Evolutionary conservation across 2,113 vertebrate genomes (phyloP).

Genomic region (Phalacrocorax brasilianus): DNA sequence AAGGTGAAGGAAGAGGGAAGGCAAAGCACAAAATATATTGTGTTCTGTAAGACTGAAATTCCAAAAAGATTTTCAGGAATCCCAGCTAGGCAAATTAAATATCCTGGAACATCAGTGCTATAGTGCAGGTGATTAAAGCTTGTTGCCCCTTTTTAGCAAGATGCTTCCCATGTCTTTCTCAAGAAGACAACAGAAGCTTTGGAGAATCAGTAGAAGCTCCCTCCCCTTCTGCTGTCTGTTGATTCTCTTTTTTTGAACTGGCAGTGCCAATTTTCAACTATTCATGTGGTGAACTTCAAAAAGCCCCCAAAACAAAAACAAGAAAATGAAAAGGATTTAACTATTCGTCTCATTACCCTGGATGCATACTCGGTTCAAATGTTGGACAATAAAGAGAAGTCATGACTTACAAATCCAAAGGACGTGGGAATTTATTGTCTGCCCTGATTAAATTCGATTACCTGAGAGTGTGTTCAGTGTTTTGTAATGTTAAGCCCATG

Average conservation of each 20-base stretch:
- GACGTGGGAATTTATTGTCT: neutral
- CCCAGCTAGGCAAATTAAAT: neutral
- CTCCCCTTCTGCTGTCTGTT: neutral
- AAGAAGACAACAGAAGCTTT: neutral
- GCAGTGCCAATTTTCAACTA: slow-evolving; percentile 36
- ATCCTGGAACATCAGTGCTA: neutral
- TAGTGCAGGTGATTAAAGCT: neutral
- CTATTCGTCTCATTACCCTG: neutral
- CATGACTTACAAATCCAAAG: neutral
- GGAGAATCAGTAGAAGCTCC: neutral
- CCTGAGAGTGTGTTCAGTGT: neutral
- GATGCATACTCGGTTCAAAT: neutral
- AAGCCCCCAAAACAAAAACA: neutral
- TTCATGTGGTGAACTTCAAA: slow-evolving; percentile 27
- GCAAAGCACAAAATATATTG: neutral
- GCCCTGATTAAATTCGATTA: neutral
- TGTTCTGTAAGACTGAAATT: neutral
- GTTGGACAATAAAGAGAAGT: neutral
- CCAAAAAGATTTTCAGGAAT: neutral
- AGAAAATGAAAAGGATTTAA: neutral
- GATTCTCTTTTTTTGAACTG: slow-evolving; percentile 30
- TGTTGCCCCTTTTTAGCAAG: neutral
- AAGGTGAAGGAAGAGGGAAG: neutral
- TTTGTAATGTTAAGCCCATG: neutral
- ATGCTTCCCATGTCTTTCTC: neutral